Conservation (phyloP, 1,140 invertebrate genomes). For the Achroia grisella region DNA sequence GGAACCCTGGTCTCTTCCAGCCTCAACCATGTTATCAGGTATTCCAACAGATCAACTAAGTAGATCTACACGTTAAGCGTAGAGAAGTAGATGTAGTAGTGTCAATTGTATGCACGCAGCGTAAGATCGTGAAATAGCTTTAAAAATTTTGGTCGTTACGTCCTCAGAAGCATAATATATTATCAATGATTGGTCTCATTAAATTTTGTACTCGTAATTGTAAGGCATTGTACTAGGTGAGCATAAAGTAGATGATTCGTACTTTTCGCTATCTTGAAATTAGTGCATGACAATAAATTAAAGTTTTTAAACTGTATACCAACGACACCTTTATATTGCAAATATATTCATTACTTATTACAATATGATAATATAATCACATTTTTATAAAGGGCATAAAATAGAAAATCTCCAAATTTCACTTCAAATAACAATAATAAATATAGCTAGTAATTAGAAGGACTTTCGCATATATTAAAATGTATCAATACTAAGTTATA, state of each 20-base stretch:
- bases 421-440: neutral
- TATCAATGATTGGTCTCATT: conserved; percentile 40
- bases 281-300: conserved; percentile 70
- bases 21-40: conserved; percentile 72
- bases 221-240: conserved; percentile 13
- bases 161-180: conserved; percentile 10
- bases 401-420: neutral
- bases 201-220: conserved; percentile 25
- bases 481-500: neutral
- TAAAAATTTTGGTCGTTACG: conserved; percentile 6
- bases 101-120: conserved; percentile 25
- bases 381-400: neutral
- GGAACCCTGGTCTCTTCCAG: conserved; percentile 62
- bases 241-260: conserved; percentile 7
- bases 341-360: no score
- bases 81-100: conserved; percentile 36
- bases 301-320: conserved; percentile 48
- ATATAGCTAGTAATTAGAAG: neutral
- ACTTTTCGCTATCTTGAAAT: neutral
- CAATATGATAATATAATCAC: neutral
- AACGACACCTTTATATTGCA: neutral
- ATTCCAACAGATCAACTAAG: conserved; percentile 74
- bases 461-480: neutral
- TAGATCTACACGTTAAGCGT: conserved; percentile 40
- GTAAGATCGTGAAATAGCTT: conserved; percentile 5